Percentiles rank a stretch among this genome's conserved stretches.
Evolutionary conservation across 2,888 invertebrate genomes (phyloP).

Genomic region (Ceramica pisi): DNA sequence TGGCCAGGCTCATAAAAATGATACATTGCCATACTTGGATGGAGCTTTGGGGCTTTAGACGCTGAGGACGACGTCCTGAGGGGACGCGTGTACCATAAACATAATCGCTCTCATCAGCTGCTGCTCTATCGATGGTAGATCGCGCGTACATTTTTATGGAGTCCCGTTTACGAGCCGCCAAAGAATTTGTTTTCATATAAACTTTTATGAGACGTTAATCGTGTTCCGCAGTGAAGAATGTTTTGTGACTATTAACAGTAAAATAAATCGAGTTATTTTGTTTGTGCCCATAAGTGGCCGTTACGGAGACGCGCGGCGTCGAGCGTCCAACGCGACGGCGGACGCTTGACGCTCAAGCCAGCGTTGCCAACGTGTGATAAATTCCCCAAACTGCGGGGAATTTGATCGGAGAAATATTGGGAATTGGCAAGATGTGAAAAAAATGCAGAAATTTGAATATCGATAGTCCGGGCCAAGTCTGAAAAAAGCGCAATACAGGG

Average conservation of each 20-base stretch:
- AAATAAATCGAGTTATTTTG: conserved; percentile 57
- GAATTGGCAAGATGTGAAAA: too few species aligned
- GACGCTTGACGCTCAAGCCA: too few species aligned
- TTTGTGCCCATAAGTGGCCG: conserved; percentile 34
- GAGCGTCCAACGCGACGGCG: too few species aligned
- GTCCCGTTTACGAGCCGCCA: conserved; percentile 80
- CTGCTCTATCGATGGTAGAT: conserved; percentile 79
- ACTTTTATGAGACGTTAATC: conserved; percentile 78
- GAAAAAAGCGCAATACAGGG: too few species aligned
- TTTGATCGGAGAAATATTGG: too few species aligned
- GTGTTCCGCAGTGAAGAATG: conserved; percentile 70
- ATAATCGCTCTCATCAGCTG: conserved; percentile 87
- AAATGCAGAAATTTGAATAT: too few species aligned
- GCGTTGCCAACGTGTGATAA: too few species aligned
- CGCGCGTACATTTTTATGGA: conserved; percentile 78
- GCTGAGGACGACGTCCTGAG: conserved; percentile 74
- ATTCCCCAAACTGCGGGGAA: too few species aligned
- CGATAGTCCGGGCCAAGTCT: too few species aligned
- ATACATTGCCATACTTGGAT: conserved; percentile 84
- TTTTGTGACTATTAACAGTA: conserved; percentile 59
- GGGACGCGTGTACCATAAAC: conserved; percentile 83
- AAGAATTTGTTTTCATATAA: conserved; percentile 82
- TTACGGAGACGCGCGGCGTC: too few species aligned
- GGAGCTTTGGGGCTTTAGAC: conserved; percentile 80
- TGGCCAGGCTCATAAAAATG: conserved; percentile 87